Evolutionary conservation across 2,797 vertebrate genomes (phyloP).

Genomic region (Erpetoichthys calabaricus): DNA sequence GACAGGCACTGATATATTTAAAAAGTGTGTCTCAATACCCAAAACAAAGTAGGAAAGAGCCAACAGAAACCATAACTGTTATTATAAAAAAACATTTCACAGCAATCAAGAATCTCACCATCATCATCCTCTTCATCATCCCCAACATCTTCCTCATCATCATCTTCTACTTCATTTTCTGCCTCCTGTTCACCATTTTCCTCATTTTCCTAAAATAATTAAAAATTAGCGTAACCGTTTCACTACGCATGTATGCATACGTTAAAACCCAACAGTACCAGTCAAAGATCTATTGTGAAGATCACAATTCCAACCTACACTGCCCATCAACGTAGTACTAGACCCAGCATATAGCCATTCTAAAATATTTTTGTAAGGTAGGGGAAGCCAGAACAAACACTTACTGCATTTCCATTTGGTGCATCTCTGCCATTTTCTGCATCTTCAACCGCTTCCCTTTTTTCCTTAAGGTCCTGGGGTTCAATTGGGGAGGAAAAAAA

Average conservation of each 20-base stretch:
- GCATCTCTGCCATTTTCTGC: conserved; percentile 82
- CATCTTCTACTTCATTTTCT: conserved; percentile 82
- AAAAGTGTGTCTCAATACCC: too few relatives aligned
- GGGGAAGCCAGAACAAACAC: conserved; percentile 20
- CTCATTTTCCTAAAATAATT: conserved; percentile 62
- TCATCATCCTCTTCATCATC: conserved; percentile 70
- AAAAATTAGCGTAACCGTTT: background rate
- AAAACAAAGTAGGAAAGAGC: too few relatives aligned
- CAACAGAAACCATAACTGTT: too few relatives aligned
- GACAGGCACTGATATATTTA: too few relatives aligned
- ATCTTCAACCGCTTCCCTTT: conserved; percentile 79
- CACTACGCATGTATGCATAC: conserved; percentile 5
- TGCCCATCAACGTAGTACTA: too few relatives aligned
- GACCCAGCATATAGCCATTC: too few relatives aligned
- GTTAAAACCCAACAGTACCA: too few relatives aligned
- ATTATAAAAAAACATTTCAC: too few relatives aligned
- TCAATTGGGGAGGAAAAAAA: background rate
- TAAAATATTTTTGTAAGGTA: background rate
- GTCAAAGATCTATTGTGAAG: too few relatives aligned
- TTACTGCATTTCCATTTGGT: conserved; percentile 78
- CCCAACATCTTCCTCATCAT: conserved; percentile 76
- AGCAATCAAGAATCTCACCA: conserved; percentile 37
- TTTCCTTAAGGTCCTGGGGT: conserved; percentile 77
- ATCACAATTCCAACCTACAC: too few relatives aligned
- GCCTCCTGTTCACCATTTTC: conserved; percentile 87